These are phyloP conservation scores for Lycophotia porphyrea DNA, from an alignment of 2,888 invertebrate genomes.

Conservation along the genomic window DNA sequence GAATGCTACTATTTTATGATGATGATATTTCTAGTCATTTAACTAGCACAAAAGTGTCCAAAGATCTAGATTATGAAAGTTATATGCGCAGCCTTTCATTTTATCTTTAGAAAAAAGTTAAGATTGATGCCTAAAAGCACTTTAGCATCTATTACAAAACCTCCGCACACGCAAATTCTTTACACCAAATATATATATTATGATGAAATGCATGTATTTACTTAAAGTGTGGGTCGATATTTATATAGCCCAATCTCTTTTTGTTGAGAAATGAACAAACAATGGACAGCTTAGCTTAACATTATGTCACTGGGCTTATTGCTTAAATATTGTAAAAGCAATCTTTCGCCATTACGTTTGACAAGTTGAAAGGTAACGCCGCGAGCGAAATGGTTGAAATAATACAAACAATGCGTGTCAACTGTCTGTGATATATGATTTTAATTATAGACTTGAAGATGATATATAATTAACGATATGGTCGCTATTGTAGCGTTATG, in stretches of 20 bases:
- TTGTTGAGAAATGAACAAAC: slow-evolving; percentile 61
- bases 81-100: not conserved
- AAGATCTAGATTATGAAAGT: slow-evolving; percentile 2
- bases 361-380: slow-evolving; percentile 32
- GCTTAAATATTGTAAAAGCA: slow-evolving; percentile 48
- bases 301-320: slow-evolving; percentile 48
- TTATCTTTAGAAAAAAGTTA: not conserved
- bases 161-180: slow-evolving; percentile 27
- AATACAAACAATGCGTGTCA: slow-evolving; percentile 43
- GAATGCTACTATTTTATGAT: not conserved
- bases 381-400: slow-evolving; percentile 36
- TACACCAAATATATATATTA: slow-evolving; percentile 9
- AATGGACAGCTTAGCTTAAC: slow-evolving; percentile 40
- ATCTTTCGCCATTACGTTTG: slow-evolving; percentile 37
- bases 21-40: not conserved
- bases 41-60: too few relatives aligned
- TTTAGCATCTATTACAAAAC: slow-evolving; percentile 15
- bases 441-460: slow-evolving; percentile 35
- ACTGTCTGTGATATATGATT: slow-evolving; percentile 20
- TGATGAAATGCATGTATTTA: slow-evolving; percentile 49
- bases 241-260: slow-evolving; percentile 38
- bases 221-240: slow-evolving; percentile 50
- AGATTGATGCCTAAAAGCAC: not conserved
- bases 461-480: not conserved
- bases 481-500: not conserved